Conservation (phyloP, 2,797 vertebrate genomes). For the Gobionotothen gibberifrons region DNA sequence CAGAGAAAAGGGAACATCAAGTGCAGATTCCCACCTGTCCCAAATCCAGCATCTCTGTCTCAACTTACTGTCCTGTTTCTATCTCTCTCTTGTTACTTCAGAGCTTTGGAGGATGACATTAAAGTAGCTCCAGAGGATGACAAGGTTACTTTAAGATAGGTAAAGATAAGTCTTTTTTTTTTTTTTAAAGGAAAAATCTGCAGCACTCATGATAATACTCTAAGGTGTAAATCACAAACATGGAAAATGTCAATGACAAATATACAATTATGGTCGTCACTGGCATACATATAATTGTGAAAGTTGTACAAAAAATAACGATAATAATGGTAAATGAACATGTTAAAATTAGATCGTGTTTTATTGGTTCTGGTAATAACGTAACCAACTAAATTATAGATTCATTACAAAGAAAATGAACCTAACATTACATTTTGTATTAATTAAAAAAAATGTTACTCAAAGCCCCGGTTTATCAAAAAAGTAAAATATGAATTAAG, state of each 20-base stretch:
- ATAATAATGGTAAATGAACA: background rate
- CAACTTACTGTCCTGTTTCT: conserved; percentile 31
- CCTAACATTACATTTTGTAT: background rate
- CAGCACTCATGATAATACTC: background rate
- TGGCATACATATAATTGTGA: background rate
- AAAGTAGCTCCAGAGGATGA: conserved; percentile 23
- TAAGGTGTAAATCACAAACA: background rate
- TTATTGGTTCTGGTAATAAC: background rate
- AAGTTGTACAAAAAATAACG: background rate
- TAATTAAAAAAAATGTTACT: background rate
- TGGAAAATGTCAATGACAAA: background rate
- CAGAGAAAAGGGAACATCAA: conserved; percentile 29
- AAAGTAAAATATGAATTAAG: background rate
- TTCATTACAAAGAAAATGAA: background rate
- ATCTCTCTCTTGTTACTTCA: conserved; percentile 25
- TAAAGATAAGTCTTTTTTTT: too few relatives aligned
- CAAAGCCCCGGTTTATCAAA: background rate
- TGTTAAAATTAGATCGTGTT: background rate
- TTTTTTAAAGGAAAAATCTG: too few relatives aligned
- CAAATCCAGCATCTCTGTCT: conserved; percentile 45
- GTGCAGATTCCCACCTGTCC: conserved; percentile 51
- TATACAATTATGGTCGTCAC: background rate
- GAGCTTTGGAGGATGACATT: conserved; percentile 6
- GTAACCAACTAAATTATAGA: background rate
- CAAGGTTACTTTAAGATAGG: background rate